phyloP scores from a whole-genome alignment of 2,888 invertebrate species.

The Ochropacha duplaris region DNA sequence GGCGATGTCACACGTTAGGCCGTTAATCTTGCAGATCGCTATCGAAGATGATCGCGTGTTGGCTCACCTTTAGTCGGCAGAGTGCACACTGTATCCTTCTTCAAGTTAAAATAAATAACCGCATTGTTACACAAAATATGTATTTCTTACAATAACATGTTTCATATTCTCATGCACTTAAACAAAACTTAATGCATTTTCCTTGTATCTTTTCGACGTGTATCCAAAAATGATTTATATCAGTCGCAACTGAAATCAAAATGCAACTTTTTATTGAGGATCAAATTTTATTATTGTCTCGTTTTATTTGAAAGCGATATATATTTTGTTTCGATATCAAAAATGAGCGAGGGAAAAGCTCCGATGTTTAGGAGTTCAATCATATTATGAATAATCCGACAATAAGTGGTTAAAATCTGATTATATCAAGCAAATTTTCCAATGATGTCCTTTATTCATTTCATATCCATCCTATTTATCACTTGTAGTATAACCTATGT shows the following conservation, averaged over 20 bases:
- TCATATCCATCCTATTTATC: not conserved
- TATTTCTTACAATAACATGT: slow-evolving; percentile 30
- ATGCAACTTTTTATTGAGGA: not conserved
- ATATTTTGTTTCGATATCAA: slow-evolving; percentile 3
- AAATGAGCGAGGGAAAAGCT: not conserved
- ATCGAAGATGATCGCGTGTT: slow-evolving; percentile 74
- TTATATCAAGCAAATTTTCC: not conserved
- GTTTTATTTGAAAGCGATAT: not conserved
- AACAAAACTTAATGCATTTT: slow-evolving; percentile 61
- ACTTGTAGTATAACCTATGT: slow-evolving; percentile 11
- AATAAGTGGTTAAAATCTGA: not conserved
- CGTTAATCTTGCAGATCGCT: slow-evolving; percentile 76
- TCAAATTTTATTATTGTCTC: not conserved
- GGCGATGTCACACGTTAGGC: slow-evolving; percentile 66
- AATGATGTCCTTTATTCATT: not conserved
- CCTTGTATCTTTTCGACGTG: slow-evolving; percentile 60
- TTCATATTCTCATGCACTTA: slow-evolving; percentile 22
- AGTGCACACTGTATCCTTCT: slow-evolving; percentile 31
- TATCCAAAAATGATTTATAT: slow-evolving; percentile 59
- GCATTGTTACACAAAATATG: slow-evolving; percentile 44
- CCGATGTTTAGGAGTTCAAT: not conserved
- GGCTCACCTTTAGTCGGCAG: slow-evolving; percentile 37
- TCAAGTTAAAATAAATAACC: slow-evolving; percentile 45
- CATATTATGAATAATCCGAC: not conserved
- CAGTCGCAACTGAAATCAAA: slow-evolving; percentile 2